Base-by-base conservation (phyloP, 2,888 invertebrate species). In the Tetheella fluctuosa region DNA sequence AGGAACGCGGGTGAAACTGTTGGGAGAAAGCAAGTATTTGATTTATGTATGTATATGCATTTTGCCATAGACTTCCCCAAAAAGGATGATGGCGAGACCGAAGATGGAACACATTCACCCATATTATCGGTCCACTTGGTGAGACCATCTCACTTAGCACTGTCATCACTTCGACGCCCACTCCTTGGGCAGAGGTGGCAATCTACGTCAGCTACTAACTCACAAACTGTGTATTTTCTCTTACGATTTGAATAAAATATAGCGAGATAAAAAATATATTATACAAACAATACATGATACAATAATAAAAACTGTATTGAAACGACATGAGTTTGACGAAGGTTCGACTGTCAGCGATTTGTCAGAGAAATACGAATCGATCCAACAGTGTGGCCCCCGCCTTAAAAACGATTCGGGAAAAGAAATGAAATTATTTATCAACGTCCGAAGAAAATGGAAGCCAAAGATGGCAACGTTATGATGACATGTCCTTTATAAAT, bases 401-500 rank as follows among this genome's bases (percentile, higher is more conserved):
- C 68, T 68, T 68, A 69, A 70, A 69, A 75, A 62, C 52, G 55
- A 65, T 63, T 78, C 64, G 63, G 70, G 68, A 69, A 83, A 83
- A 81, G 83, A 86, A 86, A 87, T 85, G 86, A 86, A 87, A 87
- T 87, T 87, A 86, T 88, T 85, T 86, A 83, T 88, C 88, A 88
- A 88, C 79, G 88, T 87, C 87, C 66, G 61, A 54, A 75, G 70
- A 71, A 84, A 86, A 85, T 83, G 81, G 81, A 63, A 62, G 69
- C 63, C 74, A 69, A 68, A 79, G 77, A 78, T 77, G 79, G 77
- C 68, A 52, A 58, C 74, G 76, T 69, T 81, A 79, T 82, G 83
- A 83, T 75, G 82, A 78, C 80, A 79, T 74, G 72, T 54, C 73
- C 65, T 67, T 75, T 83, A 84, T 83, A 85, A 84, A 86, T 85